These are phyloP conservation scores for Condylostylus longicornis DNA, from an alignment of 1,140 invertebrate genomes.

Conservation along the genomic window DNA sequence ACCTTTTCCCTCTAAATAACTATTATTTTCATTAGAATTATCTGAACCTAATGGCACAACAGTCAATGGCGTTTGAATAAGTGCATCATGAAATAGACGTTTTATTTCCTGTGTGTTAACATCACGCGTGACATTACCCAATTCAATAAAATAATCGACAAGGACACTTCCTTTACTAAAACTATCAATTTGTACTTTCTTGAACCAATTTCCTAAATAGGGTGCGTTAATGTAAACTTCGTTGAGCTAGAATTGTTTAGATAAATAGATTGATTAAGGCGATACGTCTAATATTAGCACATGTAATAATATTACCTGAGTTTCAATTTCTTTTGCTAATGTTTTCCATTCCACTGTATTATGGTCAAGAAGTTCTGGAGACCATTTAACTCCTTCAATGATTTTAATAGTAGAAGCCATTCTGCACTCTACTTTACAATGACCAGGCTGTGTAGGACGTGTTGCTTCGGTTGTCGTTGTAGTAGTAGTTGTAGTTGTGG, in stretches of 20 bases:
- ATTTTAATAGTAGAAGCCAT: conserved; percentile 71
- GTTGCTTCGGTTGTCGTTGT: conserved; percentile 60
- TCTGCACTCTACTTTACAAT: conserved; percentile 63
- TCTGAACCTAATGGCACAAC: conserved; percentile 39
- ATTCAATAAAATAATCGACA: conserved; percentile 73
- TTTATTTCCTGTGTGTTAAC: conserved; percentile 70
- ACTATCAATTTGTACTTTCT: conserved; percentile 69
- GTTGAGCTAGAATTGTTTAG: conserved; percentile 47
- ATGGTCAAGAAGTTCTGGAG: conserved; percentile 67
- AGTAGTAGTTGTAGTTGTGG: conserved; percentile 55
- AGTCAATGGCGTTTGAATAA: conserved; percentile 39
- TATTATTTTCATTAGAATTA: conserved; percentile 37
- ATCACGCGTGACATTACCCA: conserved; percentile 56
- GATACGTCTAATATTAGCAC: background rate
- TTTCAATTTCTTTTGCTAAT: conserved; percentile 61
- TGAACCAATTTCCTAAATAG: conserved; percentile 63
- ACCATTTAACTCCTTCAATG: conserved; percentile 63
- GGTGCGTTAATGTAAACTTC: conserved; percentile 60
- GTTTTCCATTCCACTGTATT: conserved; percentile 75
- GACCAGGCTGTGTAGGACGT: conserved; percentile 61
- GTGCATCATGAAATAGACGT: conserved; percentile 62
- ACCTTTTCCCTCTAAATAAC: conserved; percentile 13
- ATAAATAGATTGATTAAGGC: background rate
- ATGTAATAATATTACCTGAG: conserved; percentile 39
- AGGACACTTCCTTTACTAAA: conserved; percentile 76